Percentiles rank a stretch among this genome's conserved stretches.
Conservation (phyloP, 2,888 invertebrate species). For the Lepidochitona cinerea region DNA sequence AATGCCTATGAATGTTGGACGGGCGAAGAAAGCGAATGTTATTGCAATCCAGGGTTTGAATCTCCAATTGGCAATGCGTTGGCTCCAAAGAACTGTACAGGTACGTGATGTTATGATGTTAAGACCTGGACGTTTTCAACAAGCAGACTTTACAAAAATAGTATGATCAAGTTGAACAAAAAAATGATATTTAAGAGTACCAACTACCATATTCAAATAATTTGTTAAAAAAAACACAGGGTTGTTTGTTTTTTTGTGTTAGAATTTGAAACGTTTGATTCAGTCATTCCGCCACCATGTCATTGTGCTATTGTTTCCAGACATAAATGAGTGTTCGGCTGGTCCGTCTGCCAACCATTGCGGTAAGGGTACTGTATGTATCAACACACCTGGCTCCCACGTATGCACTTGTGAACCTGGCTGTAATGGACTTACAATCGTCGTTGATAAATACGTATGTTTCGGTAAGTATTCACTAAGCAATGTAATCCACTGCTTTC, state of each 20-base stretch:
- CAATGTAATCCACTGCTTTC: no score
- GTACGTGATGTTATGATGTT: not conserved
- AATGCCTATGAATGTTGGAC: not conserved
- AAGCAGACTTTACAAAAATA: no score
- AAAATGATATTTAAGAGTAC: no score
- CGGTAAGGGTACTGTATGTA: not conserved
- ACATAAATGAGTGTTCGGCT: not conserved
- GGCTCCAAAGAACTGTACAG: not conserved
- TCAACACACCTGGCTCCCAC: not conserved
- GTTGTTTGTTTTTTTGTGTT: no score
- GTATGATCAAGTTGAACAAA: no score
- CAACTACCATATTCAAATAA: no score
- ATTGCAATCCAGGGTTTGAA: not conserved
- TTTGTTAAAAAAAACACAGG: no score
- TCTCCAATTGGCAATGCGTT: not conserved
- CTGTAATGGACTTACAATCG: not conserved
- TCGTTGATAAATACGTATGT: not conserved
- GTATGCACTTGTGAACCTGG: not conserved
- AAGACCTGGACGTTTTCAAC: no score
- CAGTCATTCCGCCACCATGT: no score
- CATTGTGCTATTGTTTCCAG: no score
- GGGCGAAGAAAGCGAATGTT: not conserved
- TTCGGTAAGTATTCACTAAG: not conserved
- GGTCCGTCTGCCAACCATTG: not conserved
- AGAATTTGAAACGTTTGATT: no score